These are phyloP conservation scores for Orchestes rusci DNA, from an alignment of 2,888 invertebrate species.

Conservation along the genomic window DNA sequence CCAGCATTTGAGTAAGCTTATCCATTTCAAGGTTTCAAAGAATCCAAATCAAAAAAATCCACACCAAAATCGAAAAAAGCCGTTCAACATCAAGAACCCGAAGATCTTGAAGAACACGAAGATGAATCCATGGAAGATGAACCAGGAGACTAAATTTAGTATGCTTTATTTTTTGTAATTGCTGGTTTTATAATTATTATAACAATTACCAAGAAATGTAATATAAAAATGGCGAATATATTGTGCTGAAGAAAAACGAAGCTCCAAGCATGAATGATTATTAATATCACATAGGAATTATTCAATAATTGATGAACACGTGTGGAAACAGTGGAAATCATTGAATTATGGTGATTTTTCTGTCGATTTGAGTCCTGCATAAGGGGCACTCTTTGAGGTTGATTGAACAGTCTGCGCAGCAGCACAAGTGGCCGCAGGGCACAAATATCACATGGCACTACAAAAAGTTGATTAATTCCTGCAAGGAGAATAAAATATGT, in stretches of 20 bases:
- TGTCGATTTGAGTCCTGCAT: conserved; percentile 65
- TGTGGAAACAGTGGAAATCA: too few relatives aligned
- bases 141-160: conserved; percentile 12
- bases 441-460: conserved; percentile 75
- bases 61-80: conserved; percentile 26
- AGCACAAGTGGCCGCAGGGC: conserved; percentile 83
- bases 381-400: conserved; percentile 65
- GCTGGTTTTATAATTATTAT: too few relatives aligned
- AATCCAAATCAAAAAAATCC: conserved; percentile 30
- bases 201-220: too few relatives aligned
- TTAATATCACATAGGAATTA: too few relatives aligned
- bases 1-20: too few relatives aligned
- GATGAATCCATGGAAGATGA: conserved; percentile 26
- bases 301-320: too few relatives aligned
- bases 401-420: conserved; percentile 63
- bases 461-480: too few relatives aligned
- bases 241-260: too few relatives aligned
- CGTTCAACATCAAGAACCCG: conserved; percentile 27
- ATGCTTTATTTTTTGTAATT: too few relatives aligned
- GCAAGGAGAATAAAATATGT: background rate
- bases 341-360: conserved; percentile 53
- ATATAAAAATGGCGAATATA: too few relatives aligned
- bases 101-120: conserved; percentile 30
- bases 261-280: too few relatives aligned
- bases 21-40: conserved; percentile 33